Evolutionary conservation across 2,113 vertebrate genomes (phyloP).

Genomic region (Butorides virescens): DNA sequence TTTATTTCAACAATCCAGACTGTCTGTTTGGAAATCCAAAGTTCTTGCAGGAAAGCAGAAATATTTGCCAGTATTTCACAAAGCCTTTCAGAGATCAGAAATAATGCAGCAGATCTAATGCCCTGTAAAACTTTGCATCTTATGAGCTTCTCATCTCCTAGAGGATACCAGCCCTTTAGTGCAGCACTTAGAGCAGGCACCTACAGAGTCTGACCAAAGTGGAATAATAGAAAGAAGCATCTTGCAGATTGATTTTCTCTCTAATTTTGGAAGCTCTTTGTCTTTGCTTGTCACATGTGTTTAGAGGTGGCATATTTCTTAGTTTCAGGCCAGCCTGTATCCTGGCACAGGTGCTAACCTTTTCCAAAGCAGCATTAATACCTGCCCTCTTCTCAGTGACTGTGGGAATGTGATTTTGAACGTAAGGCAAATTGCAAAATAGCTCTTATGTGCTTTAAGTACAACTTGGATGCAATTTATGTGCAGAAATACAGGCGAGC

Average conservation of each 20-base stretch:
- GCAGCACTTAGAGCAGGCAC: not conserved
- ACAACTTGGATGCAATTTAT: not conserved
- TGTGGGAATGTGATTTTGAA: not conserved
- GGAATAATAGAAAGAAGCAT: not conserved
- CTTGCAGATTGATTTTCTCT: not conserved
- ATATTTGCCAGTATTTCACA: not conserved
- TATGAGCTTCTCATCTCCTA: not conserved
- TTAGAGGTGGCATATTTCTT: not conserved
- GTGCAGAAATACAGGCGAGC: not conserved
- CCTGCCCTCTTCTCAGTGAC: not conserved
- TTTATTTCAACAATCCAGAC: not conserved
- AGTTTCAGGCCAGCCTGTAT: not conserved
- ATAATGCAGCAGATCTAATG: not conserved
- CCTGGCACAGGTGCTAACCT: not conserved
- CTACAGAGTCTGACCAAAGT: not conserved
- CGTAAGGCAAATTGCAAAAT: not conserved
- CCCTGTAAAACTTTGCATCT: not conserved
- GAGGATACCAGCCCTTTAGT: not conserved
- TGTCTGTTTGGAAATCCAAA: not conserved
- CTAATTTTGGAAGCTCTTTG: not conserved
- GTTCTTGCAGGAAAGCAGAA: not conserved
- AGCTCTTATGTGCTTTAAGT: not conserved
- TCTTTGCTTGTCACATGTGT: not conserved
- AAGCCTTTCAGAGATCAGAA: not conserved
- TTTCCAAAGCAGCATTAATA: not conserved